These are phyloP conservation scores for Alentia gelatinosa DNA, from an alignment of 2,888 invertebrate genomes.

Conservation along the genomic window DNA sequence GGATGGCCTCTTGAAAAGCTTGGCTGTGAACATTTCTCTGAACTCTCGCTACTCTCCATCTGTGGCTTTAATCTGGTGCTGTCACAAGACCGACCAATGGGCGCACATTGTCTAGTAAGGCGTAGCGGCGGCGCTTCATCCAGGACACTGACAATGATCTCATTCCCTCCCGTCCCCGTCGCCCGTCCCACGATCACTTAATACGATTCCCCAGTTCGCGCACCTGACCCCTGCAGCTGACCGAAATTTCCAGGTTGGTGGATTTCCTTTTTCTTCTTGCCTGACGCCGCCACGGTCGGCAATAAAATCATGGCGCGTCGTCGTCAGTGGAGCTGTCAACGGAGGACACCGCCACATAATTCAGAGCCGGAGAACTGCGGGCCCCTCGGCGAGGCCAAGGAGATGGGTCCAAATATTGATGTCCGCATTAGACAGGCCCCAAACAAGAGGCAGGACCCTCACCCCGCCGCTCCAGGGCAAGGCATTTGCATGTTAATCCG, in stretches of 20 bases:
- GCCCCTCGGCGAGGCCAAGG: background rate
- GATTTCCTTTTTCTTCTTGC: background rate
- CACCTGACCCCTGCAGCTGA: background rate
- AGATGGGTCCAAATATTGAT: slow-evolving; percentile 47
- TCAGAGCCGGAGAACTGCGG: background rate
- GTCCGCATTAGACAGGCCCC: slow-evolving; percentile 33
- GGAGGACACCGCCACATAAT: background rate
- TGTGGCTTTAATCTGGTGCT: background rate
- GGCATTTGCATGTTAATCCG: slow-evolving; percentile 10
- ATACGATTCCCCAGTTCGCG: background rate
- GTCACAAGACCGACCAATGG: background rate
- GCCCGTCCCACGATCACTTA: background rate
- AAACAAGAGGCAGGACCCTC: background rate
- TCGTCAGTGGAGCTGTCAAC: slow-evolving; percentile 14
- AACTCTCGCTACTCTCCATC: too few relatives aligned
- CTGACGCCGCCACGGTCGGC: background rate
- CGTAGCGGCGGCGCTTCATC: background rate
- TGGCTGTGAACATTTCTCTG: too few relatives aligned
- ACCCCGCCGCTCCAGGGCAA: background rate
- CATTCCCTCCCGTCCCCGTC: background rate
- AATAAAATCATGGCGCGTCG: slow-evolving; percentile 8
- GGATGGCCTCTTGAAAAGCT: too few relatives aligned
- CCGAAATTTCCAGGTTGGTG: background rate
- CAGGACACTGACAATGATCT: background rate
- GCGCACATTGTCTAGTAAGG: background rate